phyloP scores from a whole-genome alignment of 2,113 vertebrate genomes.

The Lutjanus erythropterus region DNA sequence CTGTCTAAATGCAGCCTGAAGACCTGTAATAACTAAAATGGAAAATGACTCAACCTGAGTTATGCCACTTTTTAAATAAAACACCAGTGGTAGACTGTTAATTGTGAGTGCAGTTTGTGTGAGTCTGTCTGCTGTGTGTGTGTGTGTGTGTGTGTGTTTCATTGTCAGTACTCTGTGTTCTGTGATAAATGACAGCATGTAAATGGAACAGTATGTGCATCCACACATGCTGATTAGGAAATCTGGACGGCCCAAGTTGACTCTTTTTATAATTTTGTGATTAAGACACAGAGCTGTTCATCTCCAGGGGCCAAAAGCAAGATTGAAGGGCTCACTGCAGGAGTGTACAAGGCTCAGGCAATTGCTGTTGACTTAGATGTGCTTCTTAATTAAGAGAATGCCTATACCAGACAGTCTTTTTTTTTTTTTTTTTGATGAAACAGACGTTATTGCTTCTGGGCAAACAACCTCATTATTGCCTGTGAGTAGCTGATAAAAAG shows the following conservation, averaged over 20 bases:
- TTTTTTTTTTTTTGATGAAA: constrained; percentile 34
- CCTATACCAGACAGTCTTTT: constrained; percentile 12
- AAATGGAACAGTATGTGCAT: constrained; percentile 57
- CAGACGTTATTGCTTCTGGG: constrained; percentile 9
- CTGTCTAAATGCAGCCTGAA: too few species aligned
- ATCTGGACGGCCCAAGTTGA: constrained; percentile 41
- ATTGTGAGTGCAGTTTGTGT: constrained; percentile 2
- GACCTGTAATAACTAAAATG: too few species aligned
- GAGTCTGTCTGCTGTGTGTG: not conserved
- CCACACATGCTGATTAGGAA: constrained; percentile 55
- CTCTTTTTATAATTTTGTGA: constrained; percentile 68
- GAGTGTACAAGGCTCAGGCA: not conserved
- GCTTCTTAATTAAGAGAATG: constrained; percentile 15
- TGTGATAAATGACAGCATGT: constrained; percentile 37
- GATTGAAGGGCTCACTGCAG: constrained; percentile 27
- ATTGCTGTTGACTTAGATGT: constrained; percentile 10
- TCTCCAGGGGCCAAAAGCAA: constrained; percentile 37
- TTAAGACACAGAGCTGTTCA: constrained; percentile 53
- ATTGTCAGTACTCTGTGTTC: constrained; percentile 61
- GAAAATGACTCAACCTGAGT: constrained; percentile 1
- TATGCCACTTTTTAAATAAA: not conserved
- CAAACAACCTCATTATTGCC: constrained; percentile 11
- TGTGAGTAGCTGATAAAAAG: constrained; percentile 19
- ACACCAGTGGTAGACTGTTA: not conserved
- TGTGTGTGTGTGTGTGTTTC: constrained; percentile 8